Evolutionary conservation across 2,888 invertebrate genomes (phyloP), one percentile per base, ranked within the genome.

Genomic region (Hypena proboscidalis): DNA sequence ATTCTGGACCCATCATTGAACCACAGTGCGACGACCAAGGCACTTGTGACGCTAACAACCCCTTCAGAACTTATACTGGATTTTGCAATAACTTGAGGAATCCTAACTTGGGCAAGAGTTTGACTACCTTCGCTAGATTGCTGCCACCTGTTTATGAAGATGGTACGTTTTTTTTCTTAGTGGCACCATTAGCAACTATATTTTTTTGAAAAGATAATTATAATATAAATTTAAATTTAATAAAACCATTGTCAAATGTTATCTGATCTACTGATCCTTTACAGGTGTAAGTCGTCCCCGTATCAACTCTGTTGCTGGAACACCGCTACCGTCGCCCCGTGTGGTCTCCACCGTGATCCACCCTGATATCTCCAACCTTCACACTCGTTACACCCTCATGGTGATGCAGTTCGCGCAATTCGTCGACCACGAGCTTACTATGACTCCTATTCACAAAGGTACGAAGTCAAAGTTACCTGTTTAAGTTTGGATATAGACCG

Each of bases 381-480:
- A 97, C 74, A 95, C 95, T 0, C 92, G 97, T 3, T 98, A 98
- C 82, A 96, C 97, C 0, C 88, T 98, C 9, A 96, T 98, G 95
- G 93, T 96, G 23, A 98, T 98, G 98, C 98, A 98, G 88, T 98
- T 95, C 70, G 98, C 97, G 0, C 98, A 98, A 81, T 95, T 99
- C 70, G 80, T 98, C 10, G 98, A 98, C 80, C 98, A 98, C 85
- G 98, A 98, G 79, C 91, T 99, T 34, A 98, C 98, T 0, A 95
- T 98, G 93, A 98, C 98, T 0, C 98, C 97, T 1, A 97, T 97
- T 39, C 97, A 96, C 70, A 96, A 96, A 91, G 97, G 94, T 93
- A 59, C 54, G 31, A n/a, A 14, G n/a, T n/a, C n/a, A n/a, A n/a
- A n/a, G n/a, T n/a, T n/a, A n/a, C n/a, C n/a, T n/a, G n/a, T n/a